These are phyloP conservation scores for Syngnathus rostellatus DNA, from an alignment of 2,797 vertebrate genomes.

Conservation along the genomic window DNA sequence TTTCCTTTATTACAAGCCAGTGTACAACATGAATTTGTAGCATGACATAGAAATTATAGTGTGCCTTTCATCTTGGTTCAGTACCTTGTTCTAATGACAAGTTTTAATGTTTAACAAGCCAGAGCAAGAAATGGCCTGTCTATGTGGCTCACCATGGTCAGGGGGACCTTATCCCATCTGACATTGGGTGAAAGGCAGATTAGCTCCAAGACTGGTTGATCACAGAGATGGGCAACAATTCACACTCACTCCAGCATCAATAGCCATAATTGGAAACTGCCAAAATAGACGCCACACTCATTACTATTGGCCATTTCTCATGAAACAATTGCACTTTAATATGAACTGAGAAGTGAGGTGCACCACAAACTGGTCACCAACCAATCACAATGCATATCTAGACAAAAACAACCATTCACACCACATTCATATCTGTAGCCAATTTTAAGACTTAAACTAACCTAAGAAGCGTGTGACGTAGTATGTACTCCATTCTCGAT, in stretches of 20 bases:
- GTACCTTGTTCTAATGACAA: not conserved
- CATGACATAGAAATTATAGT: not conserved
- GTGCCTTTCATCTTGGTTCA: not conserved
- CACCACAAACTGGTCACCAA: too few species aligned
- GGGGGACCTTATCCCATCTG: not conserved
- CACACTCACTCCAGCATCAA: not conserved
- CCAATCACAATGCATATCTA: too few species aligned
- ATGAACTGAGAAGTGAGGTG: too few species aligned
- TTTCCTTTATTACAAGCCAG: not conserved
- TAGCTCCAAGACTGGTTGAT: not conserved
- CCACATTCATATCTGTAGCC: too few species aligned
- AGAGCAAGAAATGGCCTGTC: too few species aligned
- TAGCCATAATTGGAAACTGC: not conserved
- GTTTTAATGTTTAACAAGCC: not conserved
- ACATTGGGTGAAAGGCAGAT: not conserved
- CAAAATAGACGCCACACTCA: not conserved
- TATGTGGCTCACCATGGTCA: not conserved
- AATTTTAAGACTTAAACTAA: too few species aligned
- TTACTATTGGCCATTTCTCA: not conserved
- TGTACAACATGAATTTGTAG: not conserved
- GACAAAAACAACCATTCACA: too few species aligned
- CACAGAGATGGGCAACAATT: conserved; percentile 1
- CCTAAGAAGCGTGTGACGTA: too few species aligned
- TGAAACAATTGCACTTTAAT: not conserved
- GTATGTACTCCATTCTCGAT: too few species aligned